Evolutionary conservation across 2,888 invertebrate species (phyloP).

Genomic region (Cremastinae sp.): DNA sequence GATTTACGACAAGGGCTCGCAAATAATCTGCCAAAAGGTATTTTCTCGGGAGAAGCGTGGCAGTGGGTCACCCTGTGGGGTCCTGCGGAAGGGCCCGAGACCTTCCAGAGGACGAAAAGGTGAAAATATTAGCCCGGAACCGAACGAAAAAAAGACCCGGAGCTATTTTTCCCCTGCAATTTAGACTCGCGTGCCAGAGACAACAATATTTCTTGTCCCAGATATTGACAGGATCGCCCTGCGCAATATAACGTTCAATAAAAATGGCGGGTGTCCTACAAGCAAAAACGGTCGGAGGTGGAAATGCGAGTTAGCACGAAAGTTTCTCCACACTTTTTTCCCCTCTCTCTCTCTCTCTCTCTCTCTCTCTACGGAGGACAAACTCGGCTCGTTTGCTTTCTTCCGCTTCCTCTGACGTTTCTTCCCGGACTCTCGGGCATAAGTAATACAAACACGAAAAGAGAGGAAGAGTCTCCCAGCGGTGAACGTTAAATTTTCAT

Average conservation of each 20-base stretch:
- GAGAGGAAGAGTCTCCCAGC: background rate
- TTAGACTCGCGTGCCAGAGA: conserved; percentile 38
- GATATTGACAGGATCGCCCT: conserved; percentile 30
- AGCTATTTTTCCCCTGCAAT: background rate
- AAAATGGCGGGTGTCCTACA: conserved; percentile 30
- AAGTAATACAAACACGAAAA: conserved; percentile 48
- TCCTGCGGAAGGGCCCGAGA: conserved; percentile 5
- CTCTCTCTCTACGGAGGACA: background rate
- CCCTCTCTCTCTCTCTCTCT: conserved; percentile 1
- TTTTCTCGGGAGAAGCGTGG: conserved; percentile 56
- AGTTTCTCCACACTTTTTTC: conserved; percentile 28
- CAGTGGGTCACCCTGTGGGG: conserved; percentile 62
- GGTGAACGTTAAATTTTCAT: conserved; percentile 49
- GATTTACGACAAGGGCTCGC: conserved; percentile 52
- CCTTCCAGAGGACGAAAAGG: background rate
- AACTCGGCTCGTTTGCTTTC: background rate
- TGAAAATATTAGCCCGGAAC: background rate
- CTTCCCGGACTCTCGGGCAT: conserved; percentile 31
- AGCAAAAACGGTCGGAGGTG: too few species aligned
- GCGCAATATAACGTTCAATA: conserved; percentile 34
- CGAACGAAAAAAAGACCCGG: conserved; percentile 16
- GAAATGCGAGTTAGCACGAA: conserved; percentile 33
- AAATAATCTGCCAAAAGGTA: conserved; percentile 48
- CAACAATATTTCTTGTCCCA: conserved; percentile 32
- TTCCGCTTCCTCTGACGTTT: conserved; percentile 19